Evolutionary conservation across 1,140 invertebrate species (phyloP), one percentile per base, ranked within the genome.

Genomic region (Agraylea sexmaculata): DNA sequence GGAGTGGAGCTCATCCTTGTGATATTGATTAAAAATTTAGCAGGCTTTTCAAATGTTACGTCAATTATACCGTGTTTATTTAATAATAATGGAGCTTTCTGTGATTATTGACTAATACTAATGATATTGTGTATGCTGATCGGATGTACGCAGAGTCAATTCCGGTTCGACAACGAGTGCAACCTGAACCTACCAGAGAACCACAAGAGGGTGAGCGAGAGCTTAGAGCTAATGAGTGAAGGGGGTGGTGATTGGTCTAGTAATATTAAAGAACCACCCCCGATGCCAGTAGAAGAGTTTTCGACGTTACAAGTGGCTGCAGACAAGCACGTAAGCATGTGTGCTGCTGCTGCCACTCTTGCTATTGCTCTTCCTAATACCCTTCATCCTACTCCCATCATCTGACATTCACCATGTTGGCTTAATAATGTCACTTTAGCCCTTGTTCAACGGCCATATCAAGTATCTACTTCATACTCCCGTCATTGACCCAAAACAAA

Each of bases 121-220:
- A n/a, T n/a, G n/a, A n/a, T n/a, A n/a, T n/a, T n/a, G n/a, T n/a
- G n/a, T n/a, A n/a, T n/a, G n/a, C n/a, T n/a, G n/a, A n/a, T n/a
- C n/a, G n/a, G n/a, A n/a, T n/a, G n/a, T n/a, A n/a, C n/a, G 57
- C 76, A 95, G 90, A 94, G 89, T 75, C 91, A 96, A 70, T 97
- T 96, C 74, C 81, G 90, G 58, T 96, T 95, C 74, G 90, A 94
- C 73, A 95, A 94, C 74, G 93, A 97, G 73, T 92, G 87, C 74
- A 83, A 88, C 70, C 76, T 92, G 64, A 87, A 85, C 71, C 75
- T 94, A 58, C 87, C 87, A 64, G 89, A 93, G 70, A 89, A 89
- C 74, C 84, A 90, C 70, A 87, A 86, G 78, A 77, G 86, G 84
- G 87, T 92, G 83, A 88, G 84, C 86, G 72, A 74, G 53, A 56